Percentiles rank a stretch among this genome's conserved stretches.
phyloP scores from a whole-genome alignment of 2,113 vertebrate genomes.

The Gopherus flavomarginatus region DNA sequence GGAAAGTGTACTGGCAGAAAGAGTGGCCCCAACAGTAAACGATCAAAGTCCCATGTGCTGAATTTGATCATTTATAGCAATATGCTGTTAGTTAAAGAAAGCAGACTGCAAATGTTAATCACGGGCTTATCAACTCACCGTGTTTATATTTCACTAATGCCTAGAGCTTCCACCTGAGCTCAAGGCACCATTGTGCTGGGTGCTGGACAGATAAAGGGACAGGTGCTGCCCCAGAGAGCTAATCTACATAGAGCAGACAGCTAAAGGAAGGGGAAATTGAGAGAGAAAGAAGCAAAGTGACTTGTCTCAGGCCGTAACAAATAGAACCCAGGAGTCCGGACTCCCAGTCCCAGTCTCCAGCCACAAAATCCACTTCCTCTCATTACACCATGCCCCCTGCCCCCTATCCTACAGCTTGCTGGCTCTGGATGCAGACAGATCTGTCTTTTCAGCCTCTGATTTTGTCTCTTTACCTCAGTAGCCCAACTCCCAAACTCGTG shows the following conservation, averaged over 20 bases:
- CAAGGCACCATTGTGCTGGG: neutral
- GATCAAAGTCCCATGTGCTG: neutral
- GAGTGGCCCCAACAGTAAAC: neutral
- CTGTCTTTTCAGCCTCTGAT: accelerated
- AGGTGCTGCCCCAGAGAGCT: too few relatives aligned
- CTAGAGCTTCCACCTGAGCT: neutral
- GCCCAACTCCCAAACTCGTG: slow-evolving; percentile 87
- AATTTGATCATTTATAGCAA: neutral
- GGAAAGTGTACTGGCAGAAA: neutral
- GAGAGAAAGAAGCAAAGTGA: neutral
- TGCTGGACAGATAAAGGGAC: neutral
- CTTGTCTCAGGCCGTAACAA: neutral
- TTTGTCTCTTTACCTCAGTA: slow-evolving; percentile 29
- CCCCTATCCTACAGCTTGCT: neutral
- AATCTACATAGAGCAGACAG: too few relatives aligned
- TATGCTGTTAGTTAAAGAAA: neutral
- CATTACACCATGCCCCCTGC: neutral
- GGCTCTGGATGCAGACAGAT: neutral
- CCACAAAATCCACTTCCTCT: too few relatives aligned
- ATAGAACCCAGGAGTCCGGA: neutral
- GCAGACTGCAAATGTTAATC: neutral
- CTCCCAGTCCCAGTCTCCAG: too few relatives aligned
- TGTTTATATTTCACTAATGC: too few relatives aligned
- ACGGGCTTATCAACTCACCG: too few relatives aligned
- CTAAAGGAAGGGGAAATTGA: neutral